Conservation (phyloP, 30 jellyfish, hydroid and myxozoan genomes). For the Hydractinia symbiolongicarpus region DNA sequence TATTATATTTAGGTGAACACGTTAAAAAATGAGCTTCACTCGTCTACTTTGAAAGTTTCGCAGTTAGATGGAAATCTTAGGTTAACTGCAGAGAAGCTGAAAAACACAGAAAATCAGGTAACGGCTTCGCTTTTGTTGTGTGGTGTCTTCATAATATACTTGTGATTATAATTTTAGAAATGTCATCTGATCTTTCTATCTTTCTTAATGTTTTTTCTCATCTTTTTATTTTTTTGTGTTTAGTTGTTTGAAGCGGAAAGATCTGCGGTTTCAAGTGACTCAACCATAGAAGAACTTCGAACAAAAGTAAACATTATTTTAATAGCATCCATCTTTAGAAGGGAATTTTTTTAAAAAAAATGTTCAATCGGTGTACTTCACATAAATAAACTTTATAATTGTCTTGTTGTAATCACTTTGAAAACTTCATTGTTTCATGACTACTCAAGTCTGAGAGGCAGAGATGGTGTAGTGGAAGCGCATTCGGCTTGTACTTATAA, state of each 20-base stretch:
- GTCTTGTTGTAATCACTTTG: too few relatives aligned
- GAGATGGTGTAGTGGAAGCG: too few relatives aligned
- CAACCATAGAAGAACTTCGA: not conserved
- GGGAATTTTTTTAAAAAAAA: too few relatives aligned
- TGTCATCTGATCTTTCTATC: not conserved
- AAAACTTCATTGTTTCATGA: too few relatives aligned
- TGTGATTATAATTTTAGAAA: not conserved
- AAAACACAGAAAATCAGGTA: conserved; percentile 57
- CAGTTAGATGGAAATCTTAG: conserved; percentile 42
- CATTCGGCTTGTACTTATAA: too few relatives aligned
- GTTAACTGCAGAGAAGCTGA: conserved; percentile 49
- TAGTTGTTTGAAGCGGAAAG: conserved; percentile 8
- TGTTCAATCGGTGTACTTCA: too few relatives aligned
- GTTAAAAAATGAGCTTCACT: conserved; percentile 50
- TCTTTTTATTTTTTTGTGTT: not conserved
- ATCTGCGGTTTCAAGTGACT: not conserved
- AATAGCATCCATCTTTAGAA: too few relatives aligned
- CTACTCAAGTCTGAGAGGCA: too few relatives aligned
- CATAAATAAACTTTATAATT: too few relatives aligned
- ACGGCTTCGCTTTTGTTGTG: not conserved
- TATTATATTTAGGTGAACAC: conserved; percentile 33
- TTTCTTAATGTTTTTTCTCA: not conserved
- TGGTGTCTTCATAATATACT: not conserved
- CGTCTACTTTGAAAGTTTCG: conserved; percentile 40
- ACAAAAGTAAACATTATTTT: not conserved